phyloP scores from a whole-genome alignment of 2,888 invertebrate species.

The Lypha dubia region DNA sequence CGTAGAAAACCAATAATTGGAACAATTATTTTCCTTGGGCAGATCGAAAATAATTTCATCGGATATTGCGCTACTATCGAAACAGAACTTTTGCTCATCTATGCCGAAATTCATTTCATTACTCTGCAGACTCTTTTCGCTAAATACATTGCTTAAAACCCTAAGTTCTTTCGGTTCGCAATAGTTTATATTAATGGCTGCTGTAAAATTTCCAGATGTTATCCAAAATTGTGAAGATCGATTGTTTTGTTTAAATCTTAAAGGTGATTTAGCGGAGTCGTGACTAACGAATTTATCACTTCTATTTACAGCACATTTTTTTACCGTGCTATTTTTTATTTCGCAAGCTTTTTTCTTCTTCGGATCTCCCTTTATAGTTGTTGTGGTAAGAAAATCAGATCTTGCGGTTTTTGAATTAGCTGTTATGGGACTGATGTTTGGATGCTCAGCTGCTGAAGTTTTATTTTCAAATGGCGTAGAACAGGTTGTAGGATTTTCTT shows the following conservation, averaged over 20 bases:
- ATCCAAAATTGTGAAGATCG: conserved; percentile 79
- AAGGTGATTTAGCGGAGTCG: conserved; percentile 65
- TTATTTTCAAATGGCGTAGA: conserved; percentile 18
- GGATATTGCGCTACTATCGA: conserved; percentile 32
- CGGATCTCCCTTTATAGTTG: conserved; percentile 79
- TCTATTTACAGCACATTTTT: conserved; percentile 40
- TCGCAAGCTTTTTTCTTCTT: conserved; percentile 74
- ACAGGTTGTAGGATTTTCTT: conserved; percentile 29
- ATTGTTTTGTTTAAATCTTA: conserved; percentile 65
- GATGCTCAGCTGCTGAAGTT: conserved; percentile 70
- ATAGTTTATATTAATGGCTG: conserved; percentile 77
- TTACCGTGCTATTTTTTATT: conserved; percentile 63
- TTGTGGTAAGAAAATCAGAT: conserved; percentile 74
- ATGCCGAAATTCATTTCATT: conserved; percentile 79
- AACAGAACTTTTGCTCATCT: conserved; percentile 77
- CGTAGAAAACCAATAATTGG: conserved; percentile 81
- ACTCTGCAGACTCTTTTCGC: conserved; percentile 78
- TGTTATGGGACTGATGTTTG: conserved; percentile 76
- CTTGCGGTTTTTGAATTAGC: conserved; percentile 13
- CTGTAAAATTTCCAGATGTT: conserved; percentile 77
- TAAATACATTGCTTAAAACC: conserved; percentile 78
- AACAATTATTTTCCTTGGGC: conserved; percentile 75
- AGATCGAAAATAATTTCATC: conserved; percentile 74
- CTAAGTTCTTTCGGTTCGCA: conserved; percentile 76
- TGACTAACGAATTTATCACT: conserved; percentile 75